A percentile compares a stretch with the other conserved stretches of the same genome.
phyloP scores from a whole-genome alignment of 2,797 vertebrate species.

The Sebastes miniatus region DNA sequence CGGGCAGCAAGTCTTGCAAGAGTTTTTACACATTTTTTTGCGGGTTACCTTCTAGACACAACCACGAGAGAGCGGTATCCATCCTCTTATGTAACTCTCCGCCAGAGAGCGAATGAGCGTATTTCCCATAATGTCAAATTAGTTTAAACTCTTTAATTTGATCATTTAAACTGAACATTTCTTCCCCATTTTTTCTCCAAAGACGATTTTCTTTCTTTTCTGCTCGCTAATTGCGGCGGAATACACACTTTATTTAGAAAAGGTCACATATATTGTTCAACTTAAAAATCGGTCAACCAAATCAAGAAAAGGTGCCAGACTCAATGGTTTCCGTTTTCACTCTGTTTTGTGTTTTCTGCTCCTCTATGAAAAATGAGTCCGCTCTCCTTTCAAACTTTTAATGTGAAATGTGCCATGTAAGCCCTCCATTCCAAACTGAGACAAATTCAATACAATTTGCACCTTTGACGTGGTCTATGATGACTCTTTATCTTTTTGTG shows the following conservation, averaged over 20 bases:
- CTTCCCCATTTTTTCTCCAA: not conserved
- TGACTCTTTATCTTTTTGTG: conserved; percentile 48
- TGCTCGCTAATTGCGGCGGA: not conserved
- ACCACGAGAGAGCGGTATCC: not conserved
- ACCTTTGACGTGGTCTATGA: conserved; percentile 61
- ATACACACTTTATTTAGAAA: not conserved
- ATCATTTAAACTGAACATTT: not conserved
- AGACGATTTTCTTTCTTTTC: not conserved
- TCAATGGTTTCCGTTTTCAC: not conserved
- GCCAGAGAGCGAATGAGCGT: not conserved
- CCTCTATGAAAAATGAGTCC: not conserved
- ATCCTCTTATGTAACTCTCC: not conserved
- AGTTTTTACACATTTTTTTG: no score
- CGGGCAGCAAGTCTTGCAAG: no score
- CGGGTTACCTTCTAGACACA: no score
- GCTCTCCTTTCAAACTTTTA: conserved; percentile 8
- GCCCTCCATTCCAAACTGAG: conserved; percentile 14
- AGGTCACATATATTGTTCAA: not conserved
- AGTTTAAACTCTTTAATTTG: not conserved
- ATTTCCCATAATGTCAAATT: not conserved
- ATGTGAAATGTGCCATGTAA: conserved; percentile 64
- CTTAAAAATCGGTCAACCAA: not conserved
- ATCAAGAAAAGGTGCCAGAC: not conserved
- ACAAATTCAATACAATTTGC: conserved; percentile 53
- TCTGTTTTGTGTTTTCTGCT: not conserved